phyloP scores from a whole-genome alignment of 2,797 vertebrate genomes.

The Remorina albescens region DNA sequence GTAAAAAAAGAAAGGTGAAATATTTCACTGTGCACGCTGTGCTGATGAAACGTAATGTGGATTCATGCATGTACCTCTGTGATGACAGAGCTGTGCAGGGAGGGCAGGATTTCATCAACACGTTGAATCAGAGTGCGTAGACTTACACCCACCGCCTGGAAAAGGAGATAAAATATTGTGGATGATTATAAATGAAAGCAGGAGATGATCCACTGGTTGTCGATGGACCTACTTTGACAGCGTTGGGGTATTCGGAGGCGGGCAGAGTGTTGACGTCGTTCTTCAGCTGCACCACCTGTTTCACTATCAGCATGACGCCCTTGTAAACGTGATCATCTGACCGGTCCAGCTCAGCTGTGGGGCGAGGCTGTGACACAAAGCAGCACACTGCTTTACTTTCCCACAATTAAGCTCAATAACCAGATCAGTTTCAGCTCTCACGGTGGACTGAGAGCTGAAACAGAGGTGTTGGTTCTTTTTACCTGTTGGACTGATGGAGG shows the following conservation, averaged over 20 bases:
- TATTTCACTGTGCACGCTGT: no score
- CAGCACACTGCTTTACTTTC: neutral
- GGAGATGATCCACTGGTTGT: neutral
- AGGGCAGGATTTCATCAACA: slow-evolving; percentile 91
- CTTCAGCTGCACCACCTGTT: slow-evolving; percentile 91
- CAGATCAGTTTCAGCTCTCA: neutral
- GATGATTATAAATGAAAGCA: neutral
- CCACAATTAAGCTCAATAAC: neutral
- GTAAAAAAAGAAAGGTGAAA: no score
- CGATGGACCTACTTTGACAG: slow-evolving; percentile 87
- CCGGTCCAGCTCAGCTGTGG: slow-evolving; percentile 93
- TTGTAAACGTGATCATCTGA: slow-evolving; percentile 89
- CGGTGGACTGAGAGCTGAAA: no score
- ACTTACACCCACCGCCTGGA: slow-evolving; percentile 88
- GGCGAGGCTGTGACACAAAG: slow-evolving; percentile 73
- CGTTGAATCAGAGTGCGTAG: slow-evolving; percentile 90
- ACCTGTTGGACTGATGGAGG: slow-evolving; percentile 82
- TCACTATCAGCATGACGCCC: slow-evolving; percentile 92
- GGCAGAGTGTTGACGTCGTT: slow-evolving; percentile 87
- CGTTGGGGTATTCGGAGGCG: slow-evolving; percentile 86
- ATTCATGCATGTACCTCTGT: slow-evolving; percentile 87
- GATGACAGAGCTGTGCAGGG: slow-evolving; percentile 87
- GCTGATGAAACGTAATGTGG: no score
- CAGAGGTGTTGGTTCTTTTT: neutral
- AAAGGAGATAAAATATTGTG: neutral